phyloP scores from a whole-genome alignment of 2,113 vertebrate species.

The Pachypanchax playfairii region DNA sequence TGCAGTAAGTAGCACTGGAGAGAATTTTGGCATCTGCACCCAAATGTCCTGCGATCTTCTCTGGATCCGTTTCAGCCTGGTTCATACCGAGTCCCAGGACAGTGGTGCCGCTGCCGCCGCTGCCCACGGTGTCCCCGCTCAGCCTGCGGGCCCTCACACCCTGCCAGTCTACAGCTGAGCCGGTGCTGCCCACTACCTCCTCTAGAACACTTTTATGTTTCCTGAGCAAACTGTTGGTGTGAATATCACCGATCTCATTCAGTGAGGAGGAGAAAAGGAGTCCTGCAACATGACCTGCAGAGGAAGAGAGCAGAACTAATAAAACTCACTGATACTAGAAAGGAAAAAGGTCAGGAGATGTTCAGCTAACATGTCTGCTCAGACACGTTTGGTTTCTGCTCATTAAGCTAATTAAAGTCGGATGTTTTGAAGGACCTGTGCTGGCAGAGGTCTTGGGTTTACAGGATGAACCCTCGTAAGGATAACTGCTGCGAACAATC shows the following conservation, averaged over 20 bases:
- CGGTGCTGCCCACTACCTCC: conserved; percentile 74
- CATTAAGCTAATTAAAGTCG: background rate
- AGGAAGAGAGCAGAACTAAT: background rate
- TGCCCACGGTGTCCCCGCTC: conserved; percentile 78
- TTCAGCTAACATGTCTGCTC: too few relatives aligned
- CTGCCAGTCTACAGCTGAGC: conserved; percentile 76
- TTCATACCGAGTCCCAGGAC: conserved; percentile 65
- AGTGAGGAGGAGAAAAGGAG: conserved; percentile 85
- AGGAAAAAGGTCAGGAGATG: background rate
- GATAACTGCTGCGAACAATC: conserved; percentile 72
- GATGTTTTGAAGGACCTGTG: conserved; percentile 45
- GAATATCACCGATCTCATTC: conserved; percentile 79
- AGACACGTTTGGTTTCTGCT: background rate
- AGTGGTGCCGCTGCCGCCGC: conserved; percentile 50
- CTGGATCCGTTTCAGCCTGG: conserved; percentile 68
- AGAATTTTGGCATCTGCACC: conserved; percentile 71
- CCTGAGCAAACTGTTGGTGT: conserved; percentile 78
- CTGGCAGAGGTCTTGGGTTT: conserved; percentile 61
- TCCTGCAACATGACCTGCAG: conserved; percentile 77
- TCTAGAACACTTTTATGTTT: conserved; percentile 85
- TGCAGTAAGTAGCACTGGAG: conserved; percentile 31
- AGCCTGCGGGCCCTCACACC: conserved; percentile 75
- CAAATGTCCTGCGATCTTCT: conserved; percentile 63
- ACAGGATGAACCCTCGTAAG: conserved; percentile 46
- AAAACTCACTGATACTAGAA: background rate